These are phyloP conservation scores for Lontra canadensis DNA, from an alignment of 2,113 vertebrate species.

Conservation along the genomic window DNA sequence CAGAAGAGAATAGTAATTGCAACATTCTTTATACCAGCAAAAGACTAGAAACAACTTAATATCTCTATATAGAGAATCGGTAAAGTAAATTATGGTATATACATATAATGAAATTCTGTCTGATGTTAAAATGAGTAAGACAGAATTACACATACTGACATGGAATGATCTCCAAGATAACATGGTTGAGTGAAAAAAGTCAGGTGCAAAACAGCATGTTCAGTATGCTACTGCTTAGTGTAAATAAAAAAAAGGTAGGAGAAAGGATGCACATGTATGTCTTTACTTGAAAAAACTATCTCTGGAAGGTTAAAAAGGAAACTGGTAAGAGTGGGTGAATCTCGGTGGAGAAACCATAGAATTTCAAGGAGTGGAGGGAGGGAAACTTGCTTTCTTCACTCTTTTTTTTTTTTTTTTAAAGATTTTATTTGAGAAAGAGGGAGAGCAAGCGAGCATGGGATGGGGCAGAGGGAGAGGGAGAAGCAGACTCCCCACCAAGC, in stretches of 20 bases:
- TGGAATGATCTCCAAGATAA: neutral
- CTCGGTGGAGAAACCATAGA: neutral
- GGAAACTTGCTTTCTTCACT: neutral
- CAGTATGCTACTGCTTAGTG: neutral
- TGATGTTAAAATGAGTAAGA: neutral
- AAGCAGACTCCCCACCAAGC: neutral
- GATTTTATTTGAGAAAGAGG: neutral
- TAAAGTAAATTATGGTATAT: constrained; percentile 10
- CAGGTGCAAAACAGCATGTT: neutral
- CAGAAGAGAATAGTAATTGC: neutral
- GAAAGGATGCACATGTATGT: neutral
- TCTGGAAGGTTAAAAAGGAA: constrained; percentile 7
- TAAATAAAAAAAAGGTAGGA: neutral
- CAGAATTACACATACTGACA: neutral
- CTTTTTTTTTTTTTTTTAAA: neutral
- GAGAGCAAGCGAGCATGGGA: neutral
- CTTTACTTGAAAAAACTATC: constrained; percentile 33
- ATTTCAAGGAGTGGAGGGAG: neutral
- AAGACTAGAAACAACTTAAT: neutral
- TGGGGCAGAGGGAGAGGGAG: neutral
- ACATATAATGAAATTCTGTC: neutral
- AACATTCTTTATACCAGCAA: constrained; percentile 5
- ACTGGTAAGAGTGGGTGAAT: neutral
- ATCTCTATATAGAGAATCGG: neutral
- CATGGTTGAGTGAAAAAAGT: neutral